phyloP scores from a whole-genome alignment of 2,888 invertebrate species.

The Netelia fuscicornis region DNA sequence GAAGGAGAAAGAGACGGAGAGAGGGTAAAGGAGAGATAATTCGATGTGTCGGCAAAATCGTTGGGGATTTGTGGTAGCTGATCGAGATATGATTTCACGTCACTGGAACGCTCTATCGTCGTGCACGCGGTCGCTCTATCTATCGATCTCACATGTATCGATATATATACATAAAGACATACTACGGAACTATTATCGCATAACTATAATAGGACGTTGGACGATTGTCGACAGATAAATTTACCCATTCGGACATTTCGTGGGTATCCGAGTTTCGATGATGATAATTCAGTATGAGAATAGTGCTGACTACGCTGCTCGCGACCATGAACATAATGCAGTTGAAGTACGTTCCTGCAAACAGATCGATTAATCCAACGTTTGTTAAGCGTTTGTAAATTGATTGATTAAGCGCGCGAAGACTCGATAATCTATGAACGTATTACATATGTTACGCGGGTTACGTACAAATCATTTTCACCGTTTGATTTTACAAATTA shows the following conservation, averaged over 20 bases:
- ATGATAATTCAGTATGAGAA: slow-evolving; percentile 98
- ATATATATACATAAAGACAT: slow-evolving; percentile 2
- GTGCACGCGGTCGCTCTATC: not conserved
- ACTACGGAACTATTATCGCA: slow-evolving; percentile 24
- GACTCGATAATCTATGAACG: not conserved
- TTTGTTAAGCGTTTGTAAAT: slow-evolving; percentile 58
- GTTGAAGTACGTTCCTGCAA: slow-evolving; percentile 97
- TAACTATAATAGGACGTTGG: slow-evolving; percentile 41
- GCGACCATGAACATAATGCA: slow-evolving; percentile 99
- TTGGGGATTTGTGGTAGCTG: slow-evolving; percentile 41
- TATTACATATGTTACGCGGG: too few relatives aligned
- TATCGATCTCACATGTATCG: not conserved
- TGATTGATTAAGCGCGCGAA: slow-evolving; percentile 27
- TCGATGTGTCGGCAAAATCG: slow-evolving; percentile 36
- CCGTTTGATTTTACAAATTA: too few relatives aligned
- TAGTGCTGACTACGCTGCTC: slow-evolving; percentile 98
- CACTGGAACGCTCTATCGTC: slow-evolving; percentile 10
- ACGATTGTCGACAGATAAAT: slow-evolving; percentile 79
- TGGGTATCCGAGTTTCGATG: slow-evolving; percentile 98
- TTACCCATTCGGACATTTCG: slow-evolving; percentile 98
- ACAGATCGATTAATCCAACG: slow-evolving; percentile 62
- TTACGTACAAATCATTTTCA: too few relatives aligned
- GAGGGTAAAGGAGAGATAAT: slow-evolving; percentile 24
- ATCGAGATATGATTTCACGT: slow-evolving; percentile 42
- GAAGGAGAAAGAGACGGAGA: not conserved